Evolutionary conservation across 2,888 invertebrate species (phyloP).

Genomic region (Entomobrya multifasciata): DNA sequence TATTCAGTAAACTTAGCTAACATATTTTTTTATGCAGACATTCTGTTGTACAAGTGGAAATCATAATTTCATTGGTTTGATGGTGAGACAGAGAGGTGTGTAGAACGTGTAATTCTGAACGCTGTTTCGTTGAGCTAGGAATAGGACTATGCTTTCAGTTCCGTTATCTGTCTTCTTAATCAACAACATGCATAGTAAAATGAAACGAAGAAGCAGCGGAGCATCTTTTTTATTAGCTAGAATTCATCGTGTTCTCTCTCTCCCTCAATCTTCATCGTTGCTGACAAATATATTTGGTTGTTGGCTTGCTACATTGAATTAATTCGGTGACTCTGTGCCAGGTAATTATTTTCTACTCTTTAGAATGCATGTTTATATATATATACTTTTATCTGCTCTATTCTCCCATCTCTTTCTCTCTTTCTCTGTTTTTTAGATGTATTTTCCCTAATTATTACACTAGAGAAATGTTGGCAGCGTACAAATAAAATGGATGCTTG

Average conservation of each 20-base stretch:
- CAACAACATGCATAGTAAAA: constrained; percentile 30
- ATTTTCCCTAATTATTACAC: neutral
- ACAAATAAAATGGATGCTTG: too few relatives aligned
- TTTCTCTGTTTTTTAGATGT: neutral
- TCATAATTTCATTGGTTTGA: constrained; percentile 61
- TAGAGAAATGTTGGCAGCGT: neutral
- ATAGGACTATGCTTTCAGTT: constrained; percentile 59
- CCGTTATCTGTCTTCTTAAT: constrained; percentile 65
- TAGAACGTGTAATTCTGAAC: constrained; percentile 48
- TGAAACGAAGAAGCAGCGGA: neutral
- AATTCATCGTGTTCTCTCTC: neutral
- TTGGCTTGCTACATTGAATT: neutral
- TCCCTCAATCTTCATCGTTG: neutral
- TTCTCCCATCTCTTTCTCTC: neutral
- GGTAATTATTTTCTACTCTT: neutral
- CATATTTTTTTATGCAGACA: too few relatives aligned
- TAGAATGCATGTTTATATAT: constrained; percentile 3
- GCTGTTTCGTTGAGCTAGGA: constrained; percentile 43
- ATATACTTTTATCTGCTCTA: too few relatives aligned
- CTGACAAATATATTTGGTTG: constrained; percentile 43
- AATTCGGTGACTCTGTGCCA: constrained; percentile 10
- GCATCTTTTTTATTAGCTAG: constrained; percentile 24
- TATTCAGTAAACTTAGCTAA: too few relatives aligned
- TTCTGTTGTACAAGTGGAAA: constrained; percentile 50
- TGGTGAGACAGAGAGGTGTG: constrained; percentile 65